Conservation (phyloP, 2,888 invertebrate species). For the Trachelus iudaicus region DNA sequence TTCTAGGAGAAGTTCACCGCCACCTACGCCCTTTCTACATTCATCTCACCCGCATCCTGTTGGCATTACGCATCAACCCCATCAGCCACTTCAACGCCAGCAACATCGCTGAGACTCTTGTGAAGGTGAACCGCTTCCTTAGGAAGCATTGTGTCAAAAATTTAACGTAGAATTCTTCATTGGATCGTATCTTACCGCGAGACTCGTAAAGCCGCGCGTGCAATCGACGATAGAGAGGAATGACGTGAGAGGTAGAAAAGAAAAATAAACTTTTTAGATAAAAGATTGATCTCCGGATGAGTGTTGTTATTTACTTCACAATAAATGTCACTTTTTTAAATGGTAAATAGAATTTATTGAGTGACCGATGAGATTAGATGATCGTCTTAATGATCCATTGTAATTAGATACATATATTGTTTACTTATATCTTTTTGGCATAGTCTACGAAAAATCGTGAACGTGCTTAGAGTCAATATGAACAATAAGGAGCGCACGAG, state of each 20-base stretch:
- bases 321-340: constrained; percentile 36
- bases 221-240: not conserved
- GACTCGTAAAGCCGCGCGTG: not conserved
- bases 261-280: not conserved
- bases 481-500: not conserved
- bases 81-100: constrained; percentile 50
- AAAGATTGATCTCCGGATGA: not conserved
- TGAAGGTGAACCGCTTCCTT: not conserved
- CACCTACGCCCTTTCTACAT: constrained; percentile 43
- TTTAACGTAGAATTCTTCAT: not conserved
- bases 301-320: not conserved
- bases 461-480: not conserved
- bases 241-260: not conserved
- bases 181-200: not conserved
- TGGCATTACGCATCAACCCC: constrained; percentile 47
- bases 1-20: constrained; percentile 42
- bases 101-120: constrained; percentile 53
- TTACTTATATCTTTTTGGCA: not conserved
- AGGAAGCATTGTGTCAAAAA: not conserved
- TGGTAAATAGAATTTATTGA: constrained; percentile 36
- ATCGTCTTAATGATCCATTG: constrained; percentile 20
- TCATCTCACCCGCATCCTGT: constrained; percentile 50
- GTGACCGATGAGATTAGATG: constrained; percentile 43
- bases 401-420: not conserved
- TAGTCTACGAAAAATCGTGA: not conserved